Evolutionary conservation across 2,113 vertebrate genomes (phyloP).

Genomic region (Pelecanus crispus): DNA sequence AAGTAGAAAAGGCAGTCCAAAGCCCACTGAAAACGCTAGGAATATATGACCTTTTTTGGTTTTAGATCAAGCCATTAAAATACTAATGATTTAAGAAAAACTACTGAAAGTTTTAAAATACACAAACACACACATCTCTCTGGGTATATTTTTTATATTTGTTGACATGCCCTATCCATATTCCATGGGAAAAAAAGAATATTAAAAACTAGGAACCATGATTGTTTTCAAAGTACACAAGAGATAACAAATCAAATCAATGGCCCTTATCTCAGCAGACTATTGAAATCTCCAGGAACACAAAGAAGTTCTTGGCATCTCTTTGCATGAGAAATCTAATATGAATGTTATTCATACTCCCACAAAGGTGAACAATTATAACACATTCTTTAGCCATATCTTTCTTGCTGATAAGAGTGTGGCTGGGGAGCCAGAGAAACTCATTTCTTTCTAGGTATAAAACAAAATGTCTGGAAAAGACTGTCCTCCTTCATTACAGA

Average conservation of each 20-base stretch:
- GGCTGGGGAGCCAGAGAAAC: not conserved
- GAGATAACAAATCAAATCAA: constrained; percentile 8
- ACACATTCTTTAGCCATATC: not conserved
- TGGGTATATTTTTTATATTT: not conserved
- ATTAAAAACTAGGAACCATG: not conserved
- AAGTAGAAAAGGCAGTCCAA: not conserved
- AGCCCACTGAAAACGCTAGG: not conserved
- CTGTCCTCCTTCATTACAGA: not conserved
- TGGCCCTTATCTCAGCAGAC: not conserved
- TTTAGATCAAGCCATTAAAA: not conserved
- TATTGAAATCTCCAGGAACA: not conserved
- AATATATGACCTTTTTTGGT: not conserved
- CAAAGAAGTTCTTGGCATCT: not conserved
- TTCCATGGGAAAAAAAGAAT: not conserved
- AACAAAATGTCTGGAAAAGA: not conserved
- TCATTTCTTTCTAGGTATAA: not conserved
- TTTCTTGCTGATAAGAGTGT: not conserved
- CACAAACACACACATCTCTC: not conserved
- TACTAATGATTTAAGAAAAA: not conserved
- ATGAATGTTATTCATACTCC: not conserved
- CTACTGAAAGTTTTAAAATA: not conserved
- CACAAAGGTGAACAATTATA: not conserved
- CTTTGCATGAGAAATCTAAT: not conserved
- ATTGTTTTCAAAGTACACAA: not conserved
- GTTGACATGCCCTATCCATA: not conserved